Evolutionary conservation across 2,888 invertebrate species (phyloP).

Genomic region (Microchrysa polita): DNA sequence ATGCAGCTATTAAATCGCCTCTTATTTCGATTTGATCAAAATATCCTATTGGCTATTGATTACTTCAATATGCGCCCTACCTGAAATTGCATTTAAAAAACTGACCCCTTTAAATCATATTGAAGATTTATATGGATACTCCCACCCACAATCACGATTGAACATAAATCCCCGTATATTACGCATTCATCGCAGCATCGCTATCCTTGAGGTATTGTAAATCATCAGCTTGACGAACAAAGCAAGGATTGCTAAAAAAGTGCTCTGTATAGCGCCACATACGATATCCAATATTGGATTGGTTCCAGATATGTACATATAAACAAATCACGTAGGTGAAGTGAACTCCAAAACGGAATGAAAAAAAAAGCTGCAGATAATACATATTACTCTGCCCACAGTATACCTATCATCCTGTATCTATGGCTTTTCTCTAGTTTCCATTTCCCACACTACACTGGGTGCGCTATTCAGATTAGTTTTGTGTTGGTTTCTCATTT

Average conservation of each 20-base stretch:
- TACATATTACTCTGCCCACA: neutral
- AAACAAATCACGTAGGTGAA: neutral
- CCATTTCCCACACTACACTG: neutral
- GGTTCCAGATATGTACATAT: neutral
- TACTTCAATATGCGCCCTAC: no score
- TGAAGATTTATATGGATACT: no score
- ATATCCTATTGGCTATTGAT: no score
- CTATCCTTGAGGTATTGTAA: conserved; percentile 5
- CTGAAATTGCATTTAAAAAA: no score
- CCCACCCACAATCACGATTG: no score
- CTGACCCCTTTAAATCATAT: no score
- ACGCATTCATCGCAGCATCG: no score
- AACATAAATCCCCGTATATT: no score
- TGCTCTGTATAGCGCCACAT: neutral
- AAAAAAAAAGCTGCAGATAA: neutral
- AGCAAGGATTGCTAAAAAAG: neutral
- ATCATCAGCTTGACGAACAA: neutral
- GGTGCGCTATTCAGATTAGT: conserved; percentile 7
- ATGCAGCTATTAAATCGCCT: no score
- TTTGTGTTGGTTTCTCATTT: conserved; percentile 1
- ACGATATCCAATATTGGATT: neutral
- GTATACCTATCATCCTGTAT: no score
- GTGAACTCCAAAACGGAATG: neutral
- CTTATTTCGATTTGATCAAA: no score
- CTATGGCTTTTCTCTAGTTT: neutral